A percentile compares a stretch with the other conserved stretches of the same genome.
These are phyloP conservation scores for Macaria liturata DNA, from an alignment of 2,888 invertebrate species.

Conservation along the genomic window DNA sequence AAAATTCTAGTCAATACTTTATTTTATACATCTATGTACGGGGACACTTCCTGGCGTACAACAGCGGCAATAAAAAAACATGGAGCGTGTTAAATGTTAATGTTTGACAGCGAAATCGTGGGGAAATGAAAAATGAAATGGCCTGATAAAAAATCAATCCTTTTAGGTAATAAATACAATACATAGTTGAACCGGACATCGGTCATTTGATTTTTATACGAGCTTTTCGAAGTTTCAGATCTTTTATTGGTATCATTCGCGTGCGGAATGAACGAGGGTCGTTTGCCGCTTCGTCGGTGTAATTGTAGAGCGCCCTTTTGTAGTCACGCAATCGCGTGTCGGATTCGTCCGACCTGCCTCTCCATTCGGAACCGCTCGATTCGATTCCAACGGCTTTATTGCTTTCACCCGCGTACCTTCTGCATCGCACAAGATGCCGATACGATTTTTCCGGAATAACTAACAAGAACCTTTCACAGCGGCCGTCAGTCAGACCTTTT, in stretches of 20 bases:
- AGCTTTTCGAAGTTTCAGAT: slow-evolving; percentile 48
- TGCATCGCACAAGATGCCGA: slow-evolving; percentile 22
- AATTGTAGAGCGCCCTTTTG: slow-evolving; percentile 67
- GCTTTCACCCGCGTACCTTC: slow-evolving; percentile 26
- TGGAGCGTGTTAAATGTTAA: slow-evolving; percentile 38
- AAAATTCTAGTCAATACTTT: slow-evolving; percentile 1
- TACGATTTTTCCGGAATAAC: slow-evolving; percentile 28
- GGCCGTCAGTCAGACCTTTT: slow-evolving; percentile 12
- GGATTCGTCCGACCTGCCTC: slow-evolving; percentile 27
- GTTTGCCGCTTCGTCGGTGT: slow-evolving; percentile 49
- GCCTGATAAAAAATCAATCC: slow-evolving; percentile 45
- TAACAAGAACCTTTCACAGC: slow-evolving; percentile 24
- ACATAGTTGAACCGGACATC: slow-evolving; percentile 38
- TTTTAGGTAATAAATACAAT: slow-evolving; percentile 33
- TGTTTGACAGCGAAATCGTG: slow-evolving; percentile 36
- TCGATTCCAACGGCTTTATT: slow-evolving; percentile 38
- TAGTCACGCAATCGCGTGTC: slow-evolving; percentile 73
- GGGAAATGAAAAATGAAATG: slow-evolving; percentile 40
- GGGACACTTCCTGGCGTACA: slow-evolving; percentile 25
- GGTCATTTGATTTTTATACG: slow-evolving; percentile 48
- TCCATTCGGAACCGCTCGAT: slow-evolving; percentile 34
- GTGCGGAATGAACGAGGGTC: slow-evolving; percentile 65
- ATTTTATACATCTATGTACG: slow-evolving; percentile 7
- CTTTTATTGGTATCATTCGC: slow-evolving; percentile 62
- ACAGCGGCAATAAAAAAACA: slow-evolving; percentile 36